Conservation (phyloP, 2,888 invertebrate species). For the Cephus sareptanus region DNA sequence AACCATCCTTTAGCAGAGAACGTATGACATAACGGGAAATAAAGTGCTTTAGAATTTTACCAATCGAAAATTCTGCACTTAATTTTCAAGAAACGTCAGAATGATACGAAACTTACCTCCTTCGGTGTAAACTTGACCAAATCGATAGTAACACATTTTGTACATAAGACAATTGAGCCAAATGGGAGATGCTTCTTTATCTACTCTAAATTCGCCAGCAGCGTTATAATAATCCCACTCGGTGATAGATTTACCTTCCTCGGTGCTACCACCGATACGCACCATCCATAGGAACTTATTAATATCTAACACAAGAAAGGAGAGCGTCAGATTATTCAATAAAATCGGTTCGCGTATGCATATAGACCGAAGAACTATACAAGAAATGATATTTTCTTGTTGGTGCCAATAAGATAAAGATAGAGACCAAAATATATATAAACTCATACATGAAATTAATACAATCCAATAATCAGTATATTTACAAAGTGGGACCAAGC, state of each 20-base stretch:
- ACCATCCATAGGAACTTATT: constrained; percentile 99
- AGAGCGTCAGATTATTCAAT: not conserved
- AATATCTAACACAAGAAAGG: constrained; percentile 74
- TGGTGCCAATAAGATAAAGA: too few relatives aligned
- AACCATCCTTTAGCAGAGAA: not conserved
- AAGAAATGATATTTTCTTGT: too few relatives aligned
- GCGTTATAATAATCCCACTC: constrained; percentile 97
- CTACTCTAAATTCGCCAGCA: constrained; percentile 95
- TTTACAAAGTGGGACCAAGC: too few relatives aligned
- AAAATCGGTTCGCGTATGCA: not conserved
- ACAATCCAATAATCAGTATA: too few relatives aligned
- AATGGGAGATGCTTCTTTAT: constrained; percentile 91
- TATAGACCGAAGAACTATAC: not conserved
- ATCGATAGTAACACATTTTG: constrained; percentile 99
- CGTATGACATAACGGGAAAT: not conserved
- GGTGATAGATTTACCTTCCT: constrained; percentile 93
- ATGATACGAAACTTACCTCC: constrained; percentile 72
- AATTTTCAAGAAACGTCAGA: not conserved
- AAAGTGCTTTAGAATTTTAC: not conserved
- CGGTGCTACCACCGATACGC: constrained; percentile 94
- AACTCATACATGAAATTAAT: too few relatives aligned
- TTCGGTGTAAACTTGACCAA: constrained; percentile 96
- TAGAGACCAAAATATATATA: too few relatives aligned
- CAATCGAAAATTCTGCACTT: not conserved
- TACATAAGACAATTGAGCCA: constrained; percentile 98